Conservation (phyloP, 2,888 invertebrate species). For the Dolichopus griseipennis region DNA sequence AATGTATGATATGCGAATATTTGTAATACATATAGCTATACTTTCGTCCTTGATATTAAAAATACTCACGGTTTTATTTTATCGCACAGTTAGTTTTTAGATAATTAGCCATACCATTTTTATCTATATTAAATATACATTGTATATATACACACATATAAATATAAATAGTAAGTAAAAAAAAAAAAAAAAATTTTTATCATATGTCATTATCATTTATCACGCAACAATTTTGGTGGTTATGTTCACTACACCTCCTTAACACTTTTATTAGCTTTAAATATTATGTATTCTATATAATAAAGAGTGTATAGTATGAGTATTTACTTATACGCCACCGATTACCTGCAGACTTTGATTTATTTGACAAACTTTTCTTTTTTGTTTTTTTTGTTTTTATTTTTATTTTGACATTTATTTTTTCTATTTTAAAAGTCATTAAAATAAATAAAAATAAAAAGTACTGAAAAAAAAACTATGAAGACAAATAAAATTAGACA, state of each 20-base stretch:
- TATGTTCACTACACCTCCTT: not conserved
- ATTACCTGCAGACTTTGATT: not conserved
- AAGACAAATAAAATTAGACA: not conserved
- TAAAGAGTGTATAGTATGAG: not conserved
- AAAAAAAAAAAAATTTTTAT: not conserved
- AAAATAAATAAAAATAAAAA: not conserved
- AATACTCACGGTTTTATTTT: not conserved
- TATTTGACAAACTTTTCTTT: not conserved
- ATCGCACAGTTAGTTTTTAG: not conserved
- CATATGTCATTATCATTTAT: not conserved
- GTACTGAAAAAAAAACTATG: not conserved
- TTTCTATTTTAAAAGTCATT: not conserved
- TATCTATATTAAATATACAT: not conserved
- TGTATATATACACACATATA: not conserved
- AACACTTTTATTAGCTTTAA: not conserved
- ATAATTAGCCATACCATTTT: not conserved
- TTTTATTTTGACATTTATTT: not conserved
- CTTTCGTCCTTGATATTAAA: not conserved
- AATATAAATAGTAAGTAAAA: not conserved
- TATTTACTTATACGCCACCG: not conserved
- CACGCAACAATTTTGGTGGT: slow-evolving; percentile 2
- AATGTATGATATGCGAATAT: too few relatives aligned
- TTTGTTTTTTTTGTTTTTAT: not conserved
- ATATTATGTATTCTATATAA: too few relatives aligned
- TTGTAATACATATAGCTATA: too few relatives aligned